Conservation (phyloP, 2,113 vertebrate species). For the Pandion haliaetus region DNA sequence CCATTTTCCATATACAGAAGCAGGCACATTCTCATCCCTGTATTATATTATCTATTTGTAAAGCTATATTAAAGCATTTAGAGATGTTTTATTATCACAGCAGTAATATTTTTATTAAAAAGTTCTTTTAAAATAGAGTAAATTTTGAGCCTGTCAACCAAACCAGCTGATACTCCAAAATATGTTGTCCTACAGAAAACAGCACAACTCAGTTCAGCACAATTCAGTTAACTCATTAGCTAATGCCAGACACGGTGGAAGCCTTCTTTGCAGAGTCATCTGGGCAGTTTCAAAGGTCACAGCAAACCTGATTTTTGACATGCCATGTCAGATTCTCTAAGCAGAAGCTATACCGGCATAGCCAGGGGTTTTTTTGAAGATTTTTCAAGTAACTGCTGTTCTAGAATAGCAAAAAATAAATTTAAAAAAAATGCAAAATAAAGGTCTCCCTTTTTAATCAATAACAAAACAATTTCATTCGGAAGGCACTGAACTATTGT, state of each 20-base stretch:
- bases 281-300: conserved; percentile 8
- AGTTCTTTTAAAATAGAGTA: background rate
- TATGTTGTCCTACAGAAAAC: background rate
- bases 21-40: background rate
- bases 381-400: background rate
- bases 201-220: background rate
- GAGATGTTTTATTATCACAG: background rate
- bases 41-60: background rate
- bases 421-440: background rate
- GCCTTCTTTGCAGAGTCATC: background rate
- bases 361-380: background rate
- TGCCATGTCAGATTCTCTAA: background rate
- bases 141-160: background rate
- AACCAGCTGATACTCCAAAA: background rate
- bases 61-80: background rate
- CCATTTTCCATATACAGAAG: background rate
- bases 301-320: background rate
- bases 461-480: background rate
- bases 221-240: background rate
- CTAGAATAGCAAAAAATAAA: background rate
- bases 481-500: background rate
- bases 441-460: background rate
- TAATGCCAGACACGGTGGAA: background rate
- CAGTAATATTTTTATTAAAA: background rate
- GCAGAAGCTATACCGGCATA: background rate